Base-by-base conservation (phyloP, 2,113 vertebrate species). In the Benitochromis conjunctus region DNA sequence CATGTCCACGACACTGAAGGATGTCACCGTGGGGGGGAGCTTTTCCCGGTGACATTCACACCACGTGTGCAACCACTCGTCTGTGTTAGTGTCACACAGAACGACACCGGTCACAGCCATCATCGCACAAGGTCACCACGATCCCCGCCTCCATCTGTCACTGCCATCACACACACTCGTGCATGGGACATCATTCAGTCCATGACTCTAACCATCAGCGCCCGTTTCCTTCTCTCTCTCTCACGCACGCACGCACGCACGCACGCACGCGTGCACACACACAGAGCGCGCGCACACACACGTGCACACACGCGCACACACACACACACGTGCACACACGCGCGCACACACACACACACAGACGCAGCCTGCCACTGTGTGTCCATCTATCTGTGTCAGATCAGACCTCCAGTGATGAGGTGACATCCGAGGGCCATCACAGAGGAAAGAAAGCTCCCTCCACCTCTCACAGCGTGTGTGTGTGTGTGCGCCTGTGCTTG, bases 321-420 rank as follows among this genome's bases (percentile, higher is more conserved):
- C 7, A 51, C 46, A 48, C 43, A 43, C 41, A 46, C 43, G 34
- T 76, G 80, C 66, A 31, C 46, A 34, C 14, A 5, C 18, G n/a
- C n/a, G n/a, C 43, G 34, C 80, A 83, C 66, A 31, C 46, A 34
- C 14, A 5, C 18, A 46, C 62, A 58, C 24, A 41, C 51, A n/a
- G 62, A 74, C 38, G 26, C 69, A 66, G 48, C 48, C 83, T 62
- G 76, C 81, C 88, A 85, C 86, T 83, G 41, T 9, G 57, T 11
- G 11, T 58, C 62, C 79, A 85, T 94, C 91, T 81, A 81, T 94
- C 92, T 89, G 56, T 48, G 86, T 91, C 85, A 53, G 6, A 41
- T 43, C 55, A 79, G 74, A 80, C 81, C 86, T 80, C 57, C 41
- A 1, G 85, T 53, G n/a, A 24, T 6, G 31, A 71, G 53, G 8